Conservation (phyloP, 1,140 invertebrate genomes). For the Temnothorax longispinosus region DNA sequence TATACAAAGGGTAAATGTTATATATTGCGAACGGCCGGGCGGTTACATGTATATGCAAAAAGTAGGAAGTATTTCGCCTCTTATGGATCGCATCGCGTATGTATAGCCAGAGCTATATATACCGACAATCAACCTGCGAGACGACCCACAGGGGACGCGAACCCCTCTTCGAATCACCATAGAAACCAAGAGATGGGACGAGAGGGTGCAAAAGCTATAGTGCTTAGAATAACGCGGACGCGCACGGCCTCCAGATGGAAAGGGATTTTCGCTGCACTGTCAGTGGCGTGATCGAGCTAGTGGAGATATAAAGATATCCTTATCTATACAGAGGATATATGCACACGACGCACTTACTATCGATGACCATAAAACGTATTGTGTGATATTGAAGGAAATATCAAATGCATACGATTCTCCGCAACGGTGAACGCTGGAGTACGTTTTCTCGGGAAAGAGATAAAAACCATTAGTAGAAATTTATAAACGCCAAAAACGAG, state of each 20-base stretch:
- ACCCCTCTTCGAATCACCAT: slow-evolving; percentile 72
- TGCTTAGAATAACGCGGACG: slow-evolving; percentile 70
- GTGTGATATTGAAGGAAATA: slow-evolving; percentile 10
- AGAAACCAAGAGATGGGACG: slow-evolving; percentile 74
- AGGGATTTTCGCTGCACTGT: slow-evolving; percentile 48
- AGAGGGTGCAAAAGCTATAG: slow-evolving; percentile 73
- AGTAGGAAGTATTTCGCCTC: slow-evolving; percentile 40
- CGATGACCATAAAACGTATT: slow-evolving; percentile 35
- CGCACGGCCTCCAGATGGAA: slow-evolving; percentile 58
- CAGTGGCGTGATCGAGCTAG: slow-evolving; percentile 17
- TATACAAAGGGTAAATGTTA: not conserved
- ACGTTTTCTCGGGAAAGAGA: not conserved
- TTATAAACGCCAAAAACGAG: not conserved
- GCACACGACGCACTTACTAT: not conserved
- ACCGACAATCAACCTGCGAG: slow-evolving; percentile 67
- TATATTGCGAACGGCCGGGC: not conserved
- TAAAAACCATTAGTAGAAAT: not conserved
- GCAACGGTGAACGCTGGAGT: not conserved
- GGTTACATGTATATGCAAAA: slow-evolving; percentile 21
- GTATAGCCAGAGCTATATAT: not conserved
- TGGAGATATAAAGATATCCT: slow-evolving; percentile 41
- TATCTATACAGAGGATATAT: slow-evolving; percentile 24
- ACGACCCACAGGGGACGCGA: slow-evolving; percentile 62
- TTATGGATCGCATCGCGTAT: slow-evolving; percentile 30
- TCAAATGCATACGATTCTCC: not conserved